These are phyloP conservation scores for Xylophagus ater DNA, from an alignment of 2,888 invertebrate genomes.

Conservation along the genomic window DNA sequence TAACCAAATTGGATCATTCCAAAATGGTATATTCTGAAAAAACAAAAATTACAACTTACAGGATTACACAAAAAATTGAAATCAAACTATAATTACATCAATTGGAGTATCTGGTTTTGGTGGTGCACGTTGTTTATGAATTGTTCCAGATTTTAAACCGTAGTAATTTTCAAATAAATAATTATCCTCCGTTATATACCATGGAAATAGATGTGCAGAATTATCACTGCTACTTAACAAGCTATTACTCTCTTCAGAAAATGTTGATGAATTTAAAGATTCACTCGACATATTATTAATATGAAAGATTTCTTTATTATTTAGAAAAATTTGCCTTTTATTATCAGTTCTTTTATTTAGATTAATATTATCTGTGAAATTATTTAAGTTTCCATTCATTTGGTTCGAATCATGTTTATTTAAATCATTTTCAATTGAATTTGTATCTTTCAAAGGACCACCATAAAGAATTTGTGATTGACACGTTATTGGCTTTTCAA, in stretches of 20 bases:
- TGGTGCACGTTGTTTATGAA: conserved; percentile 23
- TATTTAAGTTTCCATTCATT: not conserved
- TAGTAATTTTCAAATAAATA: conserved; percentile 10
- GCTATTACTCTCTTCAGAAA: conserved; percentile 23
- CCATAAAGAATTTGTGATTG: not conserved
- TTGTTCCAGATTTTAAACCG: conserved; percentile 24
- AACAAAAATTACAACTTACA: no score
- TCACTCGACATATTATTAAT: conserved; percentile 20
- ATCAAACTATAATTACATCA: conserved; percentile 23
- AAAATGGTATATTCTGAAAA: conserved; percentile 33
- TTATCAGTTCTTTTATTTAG: conserved; percentile 22
- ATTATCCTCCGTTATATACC: conserved; percentile 5
- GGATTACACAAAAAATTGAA: not conserved
- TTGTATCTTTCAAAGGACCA: conserved; percentile 1
- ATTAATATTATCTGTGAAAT: conserved; percentile 18
- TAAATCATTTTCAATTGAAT: not conserved
- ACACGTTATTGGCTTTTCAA: not conserved
- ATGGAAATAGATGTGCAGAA: not conserved
- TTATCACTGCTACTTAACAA: conserved; percentile 10
- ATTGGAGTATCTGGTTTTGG: conserved; percentile 33
- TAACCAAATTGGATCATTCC: conserved; percentile 39
- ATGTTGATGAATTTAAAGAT: conserved; percentile 17
- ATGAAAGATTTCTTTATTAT: conserved; percentile 31
- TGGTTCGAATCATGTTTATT: not conserved
- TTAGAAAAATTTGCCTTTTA: conserved; percentile 23